These are phyloP conservation scores for Atta colombica DNA, from an alignment of 1,140 invertebrate species.

Conservation along the genomic window DNA sequence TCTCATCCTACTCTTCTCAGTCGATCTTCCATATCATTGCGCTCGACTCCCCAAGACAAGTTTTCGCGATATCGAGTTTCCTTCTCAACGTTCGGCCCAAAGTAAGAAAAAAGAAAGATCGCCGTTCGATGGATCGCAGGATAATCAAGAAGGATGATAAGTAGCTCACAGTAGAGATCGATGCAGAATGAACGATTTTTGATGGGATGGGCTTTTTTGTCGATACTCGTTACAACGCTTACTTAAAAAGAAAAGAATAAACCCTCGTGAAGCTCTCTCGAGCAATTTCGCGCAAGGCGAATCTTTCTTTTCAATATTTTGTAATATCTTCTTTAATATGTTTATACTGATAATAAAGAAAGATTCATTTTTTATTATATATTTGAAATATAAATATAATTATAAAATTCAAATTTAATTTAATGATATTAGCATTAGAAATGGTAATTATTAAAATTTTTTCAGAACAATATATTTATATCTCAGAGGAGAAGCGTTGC, in stretches of 20 bases:
- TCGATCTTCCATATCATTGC: slow-evolving; percentile 61
- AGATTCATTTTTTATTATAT: neutral
- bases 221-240: slow-evolving; percentile 10
- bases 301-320: neutral
- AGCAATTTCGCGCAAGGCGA: neutral
- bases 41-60: slow-evolving; percentile 40
- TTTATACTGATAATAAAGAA: neutral
- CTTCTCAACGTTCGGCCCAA: slow-evolving; percentile 41
- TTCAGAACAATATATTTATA: neutral
- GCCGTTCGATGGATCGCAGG: slow-evolving; percentile 17
- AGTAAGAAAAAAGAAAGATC: slow-evolving; percentile 37
- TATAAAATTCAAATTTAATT: neutral
- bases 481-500: slow-evolving; percentile 15
- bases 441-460: neutral
- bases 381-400: slow-evolving; percentile 2
- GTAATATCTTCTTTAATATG: neutral
- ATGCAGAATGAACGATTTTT: slow-evolving; percentile 42
- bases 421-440: too few species aligned
- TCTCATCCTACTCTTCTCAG: slow-evolving; percentile 43
- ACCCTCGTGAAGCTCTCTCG: slow-evolving; percentile 6
- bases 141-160: slow-evolving; percentile 42
- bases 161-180: slow-evolving; percentile 23
- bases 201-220: slow-evolving; percentile 2
- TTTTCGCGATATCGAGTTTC: slow-evolving; percentile 56
- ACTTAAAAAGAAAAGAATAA: neutral